Evolutionary conservation across 2,113 vertebrate species (phyloP).

Genomic region (Atlantisia rogersi): DNA sequence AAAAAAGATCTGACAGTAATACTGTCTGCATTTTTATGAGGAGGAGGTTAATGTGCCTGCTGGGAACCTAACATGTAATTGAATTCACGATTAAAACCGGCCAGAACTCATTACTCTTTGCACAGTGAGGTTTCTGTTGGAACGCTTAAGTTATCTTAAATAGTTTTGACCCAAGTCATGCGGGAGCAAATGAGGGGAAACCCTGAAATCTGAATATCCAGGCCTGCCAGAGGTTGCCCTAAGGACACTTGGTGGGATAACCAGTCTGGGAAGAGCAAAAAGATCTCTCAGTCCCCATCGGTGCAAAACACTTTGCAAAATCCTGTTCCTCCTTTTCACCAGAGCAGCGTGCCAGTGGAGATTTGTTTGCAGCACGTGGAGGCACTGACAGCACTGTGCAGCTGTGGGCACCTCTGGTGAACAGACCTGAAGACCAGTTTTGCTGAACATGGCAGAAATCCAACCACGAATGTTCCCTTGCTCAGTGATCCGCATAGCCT

Average conservation of each 20-base stretch:
- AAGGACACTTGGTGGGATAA: background rate
- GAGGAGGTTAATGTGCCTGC: background rate
- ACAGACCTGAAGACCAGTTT: background rate
- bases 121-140: background rate
- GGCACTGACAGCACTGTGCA: background rate
- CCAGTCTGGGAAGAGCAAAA: background rate
- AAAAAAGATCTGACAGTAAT: background rate
- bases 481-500: background rate
- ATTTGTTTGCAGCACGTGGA: background rate
- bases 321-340: background rate
- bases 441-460: background rate
- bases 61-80: background rate
- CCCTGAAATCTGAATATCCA: background rate
- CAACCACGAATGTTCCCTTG: background rate
- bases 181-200: background rate
- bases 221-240: background rate
- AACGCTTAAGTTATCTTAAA: background rate
- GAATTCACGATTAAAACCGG: background rate
- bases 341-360: background rate
- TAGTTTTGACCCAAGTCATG: background rate
- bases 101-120: background rate
- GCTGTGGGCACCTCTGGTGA: accelerated
- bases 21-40: background rate
- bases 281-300: accelerated
- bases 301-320: background rate